These are phyloP conservation scores for Gonioctena quinquepunctata DNA, from an alignment of 1,140 invertebrate genomes.

Conservation along the genomic window DNA sequence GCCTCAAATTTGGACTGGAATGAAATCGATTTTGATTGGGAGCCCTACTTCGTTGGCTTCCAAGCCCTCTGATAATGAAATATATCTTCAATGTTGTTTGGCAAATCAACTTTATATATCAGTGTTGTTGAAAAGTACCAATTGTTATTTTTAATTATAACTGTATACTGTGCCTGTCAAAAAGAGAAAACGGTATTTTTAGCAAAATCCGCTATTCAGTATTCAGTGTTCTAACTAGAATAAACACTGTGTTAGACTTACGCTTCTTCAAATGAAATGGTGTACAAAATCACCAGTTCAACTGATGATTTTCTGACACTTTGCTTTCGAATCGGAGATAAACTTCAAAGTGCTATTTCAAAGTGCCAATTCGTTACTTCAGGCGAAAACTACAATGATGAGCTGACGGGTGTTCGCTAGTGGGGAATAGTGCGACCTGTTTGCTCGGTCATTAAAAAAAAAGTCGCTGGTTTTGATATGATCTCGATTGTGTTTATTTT, in stretches of 20 bases:
- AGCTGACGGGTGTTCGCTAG: not conserved
- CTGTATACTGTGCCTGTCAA: slow-evolving; percentile 51
- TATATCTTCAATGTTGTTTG: not conserved
- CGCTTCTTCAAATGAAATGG: not conserved
- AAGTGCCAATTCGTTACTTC: slow-evolving; percentile 52
- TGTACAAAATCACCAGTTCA: not conserved
- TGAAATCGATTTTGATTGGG: not conserved
- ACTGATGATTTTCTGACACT: not conserved
- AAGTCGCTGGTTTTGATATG: not conserved
- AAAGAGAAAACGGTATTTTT: slow-evolving; percentile 40
- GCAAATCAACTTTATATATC: slow-evolving; percentile 30
- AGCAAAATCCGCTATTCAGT: slow-evolving; percentile 44
- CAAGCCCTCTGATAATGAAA: too few species aligned
- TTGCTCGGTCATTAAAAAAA: not conserved
- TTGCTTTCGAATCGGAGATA: not conserved
- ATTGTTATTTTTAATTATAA: slow-evolving; percentile 49
- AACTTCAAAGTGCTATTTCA: slow-evolving; percentile 51
- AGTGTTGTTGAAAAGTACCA: slow-evolving; percentile 48
- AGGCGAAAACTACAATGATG: slow-evolving; percentile 16
- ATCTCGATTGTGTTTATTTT: not conserved
- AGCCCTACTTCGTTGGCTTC: too few species aligned
- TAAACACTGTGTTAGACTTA: slow-evolving; percentile 14
- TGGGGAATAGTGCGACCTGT: not conserved
- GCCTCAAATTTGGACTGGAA: too few species aligned
- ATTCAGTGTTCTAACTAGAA: slow-evolving; percentile 33